A percentile compares a stretch with the other conserved stretches of the same genome.
These are phyloP conservation scores for Vireo griseus DNA, from an alignment of 2,797 vertebrate genomes.

Conservation along the genomic window DNA sequence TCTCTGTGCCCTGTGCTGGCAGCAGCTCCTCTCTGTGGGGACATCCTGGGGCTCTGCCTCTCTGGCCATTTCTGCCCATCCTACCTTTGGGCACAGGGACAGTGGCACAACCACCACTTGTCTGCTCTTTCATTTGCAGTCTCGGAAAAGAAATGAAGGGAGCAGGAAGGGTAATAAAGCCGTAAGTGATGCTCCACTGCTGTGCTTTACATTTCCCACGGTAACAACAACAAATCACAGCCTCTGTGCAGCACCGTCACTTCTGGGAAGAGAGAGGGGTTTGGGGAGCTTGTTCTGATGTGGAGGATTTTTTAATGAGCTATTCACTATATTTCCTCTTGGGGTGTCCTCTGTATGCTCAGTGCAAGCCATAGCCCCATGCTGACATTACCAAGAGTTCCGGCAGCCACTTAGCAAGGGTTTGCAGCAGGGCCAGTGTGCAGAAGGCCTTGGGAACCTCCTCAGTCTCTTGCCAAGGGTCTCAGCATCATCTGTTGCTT, in stretches of 20 bases:
- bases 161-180: background rate
- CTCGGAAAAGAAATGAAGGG: background rate
- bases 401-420: background rate
- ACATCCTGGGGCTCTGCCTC: background rate
- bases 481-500: background rate
- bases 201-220: background rate
- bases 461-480: background rate
- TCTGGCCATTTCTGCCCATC: background rate
- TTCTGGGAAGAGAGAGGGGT: background rate
- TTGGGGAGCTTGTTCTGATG: background rate
- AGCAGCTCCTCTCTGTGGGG: fast-evolving
- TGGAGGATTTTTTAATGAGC: background rate
- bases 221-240: background rate
- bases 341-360: background rate
- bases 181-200: background rate
- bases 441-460: background rate
- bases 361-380: background rate
- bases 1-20: fast-evolving
- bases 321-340: background rate
- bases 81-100: background rate
- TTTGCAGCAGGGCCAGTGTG: fast-evolving
- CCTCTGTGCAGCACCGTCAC: background rate
- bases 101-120: background rate
- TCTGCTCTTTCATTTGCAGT: background rate
- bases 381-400: background rate